A percentile compares a stretch with the other conserved stretches of the same genome.
These are phyloP conservation scores for Schizaphis graminum DNA, from an alignment of 2,888 invertebrate species.

Conservation along the genomic window DNA sequence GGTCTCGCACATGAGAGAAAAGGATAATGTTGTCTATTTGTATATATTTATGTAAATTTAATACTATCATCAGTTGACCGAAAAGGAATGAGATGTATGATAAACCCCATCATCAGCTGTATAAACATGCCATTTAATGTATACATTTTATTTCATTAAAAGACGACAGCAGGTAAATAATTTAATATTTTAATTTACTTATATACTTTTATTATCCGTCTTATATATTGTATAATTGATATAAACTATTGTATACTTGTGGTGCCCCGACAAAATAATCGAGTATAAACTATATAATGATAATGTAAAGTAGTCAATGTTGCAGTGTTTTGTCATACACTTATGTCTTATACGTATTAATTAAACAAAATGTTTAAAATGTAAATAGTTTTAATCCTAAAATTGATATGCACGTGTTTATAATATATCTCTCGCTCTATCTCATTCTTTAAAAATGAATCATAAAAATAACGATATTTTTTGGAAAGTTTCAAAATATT, in stretches of 20 bases:
- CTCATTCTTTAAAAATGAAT: neutral
- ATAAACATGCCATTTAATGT: neutral
- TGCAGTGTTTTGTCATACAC: neutral
- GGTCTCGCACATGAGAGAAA: neutral
- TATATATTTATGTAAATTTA: conserved; percentile 1
- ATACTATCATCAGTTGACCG: neutral
- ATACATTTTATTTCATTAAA: neutral
- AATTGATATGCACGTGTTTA: neutral
- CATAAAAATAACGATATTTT: neutral
- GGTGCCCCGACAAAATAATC: neutral
- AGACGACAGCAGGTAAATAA: neutral
- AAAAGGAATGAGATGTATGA: neutral
- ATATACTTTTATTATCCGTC: neutral
- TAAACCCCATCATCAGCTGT: neutral
- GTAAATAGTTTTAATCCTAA: neutral
- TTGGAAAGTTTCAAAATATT: neutral
- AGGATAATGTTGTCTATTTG: neutral
- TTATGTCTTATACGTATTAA: neutral
- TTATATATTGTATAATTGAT: neutral
- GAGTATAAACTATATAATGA: neutral
- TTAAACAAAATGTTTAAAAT: neutral
- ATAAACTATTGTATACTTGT: too few relatives aligned
- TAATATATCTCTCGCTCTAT: neutral
- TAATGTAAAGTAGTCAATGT: neutral
- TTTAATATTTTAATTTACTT: neutral